Conservation (phyloP, 2,113 vertebrate species). For the Oxygymnocypris stewartii region DNA sequence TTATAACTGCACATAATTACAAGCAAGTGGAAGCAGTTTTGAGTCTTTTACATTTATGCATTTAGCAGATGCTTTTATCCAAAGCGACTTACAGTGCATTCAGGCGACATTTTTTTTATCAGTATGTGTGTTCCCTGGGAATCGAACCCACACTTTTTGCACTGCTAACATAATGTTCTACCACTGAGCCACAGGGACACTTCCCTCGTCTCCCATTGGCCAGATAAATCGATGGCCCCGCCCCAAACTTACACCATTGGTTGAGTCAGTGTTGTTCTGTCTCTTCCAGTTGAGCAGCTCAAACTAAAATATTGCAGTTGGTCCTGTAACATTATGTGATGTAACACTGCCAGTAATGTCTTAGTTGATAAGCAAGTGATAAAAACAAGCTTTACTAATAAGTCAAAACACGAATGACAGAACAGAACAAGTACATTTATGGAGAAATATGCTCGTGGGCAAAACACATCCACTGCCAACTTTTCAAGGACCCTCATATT, state of each 20-base stretch:
- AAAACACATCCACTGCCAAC: constrained; percentile 60
- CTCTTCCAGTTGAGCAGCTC: background rate
- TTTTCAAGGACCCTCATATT: constrained; percentile 61
- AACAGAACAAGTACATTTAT: constrained; percentile 61
- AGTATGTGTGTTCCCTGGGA: too few relatives aligned
- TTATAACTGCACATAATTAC: too few relatives aligned
- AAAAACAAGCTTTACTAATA: background rate
- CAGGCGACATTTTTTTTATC: too few relatives aligned
- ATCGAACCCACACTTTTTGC: too few relatives aligned
- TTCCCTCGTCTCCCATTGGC: background rate
- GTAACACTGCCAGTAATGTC: background rate
- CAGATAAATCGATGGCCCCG: background rate
- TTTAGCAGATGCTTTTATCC: too few relatives aligned
- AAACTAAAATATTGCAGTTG: background rate
- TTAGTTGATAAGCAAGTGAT: constrained; percentile 5
- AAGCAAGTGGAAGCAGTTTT: too few relatives aligned
- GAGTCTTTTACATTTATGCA: too few relatives aligned
- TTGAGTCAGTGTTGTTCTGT: background rate
- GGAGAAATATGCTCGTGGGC: constrained; percentile 52
- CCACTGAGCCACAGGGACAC: too few relatives aligned
- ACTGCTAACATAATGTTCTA: too few relatives aligned
- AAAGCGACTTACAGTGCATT: too few relatives aligned
- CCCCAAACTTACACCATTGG: background rate
- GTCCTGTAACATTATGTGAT: background rate
- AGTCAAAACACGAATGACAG: constrained; percentile 24